Evolutionary conservation across 2,888 invertebrate genomes (phyloP).

Genomic region (Blera fallax): DNA sequence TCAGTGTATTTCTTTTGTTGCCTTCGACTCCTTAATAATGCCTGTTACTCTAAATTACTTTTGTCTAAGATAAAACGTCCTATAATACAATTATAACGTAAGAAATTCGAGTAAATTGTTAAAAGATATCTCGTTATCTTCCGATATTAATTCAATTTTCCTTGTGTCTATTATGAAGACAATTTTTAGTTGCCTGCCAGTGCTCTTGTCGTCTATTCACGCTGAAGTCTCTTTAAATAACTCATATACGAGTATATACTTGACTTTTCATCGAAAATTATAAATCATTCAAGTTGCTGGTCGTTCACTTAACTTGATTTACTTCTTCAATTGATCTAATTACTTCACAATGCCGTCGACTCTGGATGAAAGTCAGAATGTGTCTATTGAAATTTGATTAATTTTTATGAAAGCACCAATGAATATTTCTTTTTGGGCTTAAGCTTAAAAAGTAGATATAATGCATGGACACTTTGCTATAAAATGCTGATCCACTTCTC

Average conservation of each 20-base stretch:
- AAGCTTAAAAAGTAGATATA: too few species aligned
- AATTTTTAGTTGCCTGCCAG: background rate
- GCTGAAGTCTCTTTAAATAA: background rate
- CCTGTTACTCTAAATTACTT: too few species aligned
- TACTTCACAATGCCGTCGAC: slow-evolving; percentile 26
- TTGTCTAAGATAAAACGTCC: too few species aligned
- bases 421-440: too few species aligned
- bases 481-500: too few species aligned
- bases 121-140: background rate
- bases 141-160: too few species aligned
- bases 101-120: too few species aligned
- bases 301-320: background rate
- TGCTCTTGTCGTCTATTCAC: background rate
- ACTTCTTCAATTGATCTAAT: slow-evolving; percentile 1
- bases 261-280: background rate
- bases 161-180: background rate
- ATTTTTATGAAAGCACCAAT: slow-evolving; percentile 2
- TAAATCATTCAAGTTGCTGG: background rate
- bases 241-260: background rate
- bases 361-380: background rate
- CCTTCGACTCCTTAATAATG: too few species aligned
- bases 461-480: background rate
- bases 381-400: slow-evolving; percentile 11
- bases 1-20: too few species aligned
- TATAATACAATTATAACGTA: too few species aligned